Conservation (phyloP, 1,140 invertebrate genomes). For the Solen grandis region DNA sequence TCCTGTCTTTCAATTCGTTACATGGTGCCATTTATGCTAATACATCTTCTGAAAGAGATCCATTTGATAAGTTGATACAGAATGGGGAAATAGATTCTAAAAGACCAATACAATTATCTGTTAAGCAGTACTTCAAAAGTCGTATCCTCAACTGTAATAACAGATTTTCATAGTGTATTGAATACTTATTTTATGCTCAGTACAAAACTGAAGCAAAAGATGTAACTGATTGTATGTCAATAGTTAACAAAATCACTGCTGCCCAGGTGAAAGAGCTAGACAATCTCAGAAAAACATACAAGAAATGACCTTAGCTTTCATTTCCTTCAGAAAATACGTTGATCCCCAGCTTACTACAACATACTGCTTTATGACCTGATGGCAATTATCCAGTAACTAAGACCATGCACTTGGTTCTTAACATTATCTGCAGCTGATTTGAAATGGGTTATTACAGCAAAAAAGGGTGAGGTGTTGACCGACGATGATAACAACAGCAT, state of each 20-base stretch:
- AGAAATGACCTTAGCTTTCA: conserved; percentile 19
- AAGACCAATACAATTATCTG: neutral
- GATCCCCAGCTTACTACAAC: conserved; percentile 42
- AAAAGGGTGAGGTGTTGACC: conserved; percentile 21
- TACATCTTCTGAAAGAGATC: no score
- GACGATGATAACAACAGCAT: conserved; percentile 39
- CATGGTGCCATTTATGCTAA: no score
- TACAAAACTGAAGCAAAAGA: conserved; percentile 20
- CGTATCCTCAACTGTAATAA: neutral
- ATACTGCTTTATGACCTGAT: conserved; percentile 39
- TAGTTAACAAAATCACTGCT: neutral
- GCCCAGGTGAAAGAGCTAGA: neutral
- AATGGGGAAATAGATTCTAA: no score
- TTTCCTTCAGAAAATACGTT: conserved; percentile 32
- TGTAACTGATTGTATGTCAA: neutral
- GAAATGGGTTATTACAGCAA: conserved; percentile 51
- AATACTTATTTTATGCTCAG: conserved; percentile 24
- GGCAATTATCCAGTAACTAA: conserved; percentile 31
- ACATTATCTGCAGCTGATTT: conserved; percentile 59
- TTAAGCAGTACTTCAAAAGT: conserved; percentile 5
- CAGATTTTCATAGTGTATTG: neutral
- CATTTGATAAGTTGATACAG: no score
- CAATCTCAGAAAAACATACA: conserved; percentile 4
- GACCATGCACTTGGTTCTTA: conserved; percentile 59
- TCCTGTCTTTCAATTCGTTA: no score